A percentile compares a stretch with the other conserved stretches of the same genome.
phyloP scores from a whole-genome alignment of 2,113 vertebrate genomes.

The Petroica traversi region DNA sequence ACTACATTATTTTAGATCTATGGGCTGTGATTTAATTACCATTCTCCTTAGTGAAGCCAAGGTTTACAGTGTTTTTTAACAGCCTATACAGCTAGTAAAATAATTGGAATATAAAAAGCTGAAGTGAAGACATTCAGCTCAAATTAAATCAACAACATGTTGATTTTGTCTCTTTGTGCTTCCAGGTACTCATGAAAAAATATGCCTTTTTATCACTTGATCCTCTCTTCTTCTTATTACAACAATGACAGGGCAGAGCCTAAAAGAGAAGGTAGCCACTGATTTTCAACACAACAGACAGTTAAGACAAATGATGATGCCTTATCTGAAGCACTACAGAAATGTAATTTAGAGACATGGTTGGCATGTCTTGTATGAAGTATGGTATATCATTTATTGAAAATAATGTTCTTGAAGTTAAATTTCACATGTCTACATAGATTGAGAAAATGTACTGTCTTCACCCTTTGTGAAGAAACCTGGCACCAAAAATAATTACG shows the following conservation, averaged over 20 bases:
- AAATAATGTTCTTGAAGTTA: not conserved
- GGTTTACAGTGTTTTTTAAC: not conserved
- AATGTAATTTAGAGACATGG: not conserved
- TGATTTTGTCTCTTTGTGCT: not conserved
- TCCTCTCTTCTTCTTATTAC: not conserved
- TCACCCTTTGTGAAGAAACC: not conserved
- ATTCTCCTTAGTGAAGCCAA: not conserved
- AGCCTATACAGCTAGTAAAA: not conserved
- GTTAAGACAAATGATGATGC: not conserved
- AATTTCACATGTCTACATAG: not conserved
- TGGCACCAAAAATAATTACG: not conserved
- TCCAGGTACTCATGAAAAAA: not conserved
- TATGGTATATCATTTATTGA: not conserved
- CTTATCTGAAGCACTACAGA: not conserved
- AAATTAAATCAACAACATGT: not conserved
- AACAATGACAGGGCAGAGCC: not conserved
- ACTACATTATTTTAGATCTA: not conserved
- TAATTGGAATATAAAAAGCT: not conserved
- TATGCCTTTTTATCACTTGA: not conserved
- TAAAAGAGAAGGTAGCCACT: not conserved
- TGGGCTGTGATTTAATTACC: not conserved
- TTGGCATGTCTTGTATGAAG: not conserved
- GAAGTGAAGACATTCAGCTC: not conserved
- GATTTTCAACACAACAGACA: not conserved
- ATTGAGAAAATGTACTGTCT: not conserved